Evolutionary conservation across 2,888 invertebrate genomes (phyloP), one percentile per base, ranked within the genome.

Genomic region (Eudemis profundana): DNA sequence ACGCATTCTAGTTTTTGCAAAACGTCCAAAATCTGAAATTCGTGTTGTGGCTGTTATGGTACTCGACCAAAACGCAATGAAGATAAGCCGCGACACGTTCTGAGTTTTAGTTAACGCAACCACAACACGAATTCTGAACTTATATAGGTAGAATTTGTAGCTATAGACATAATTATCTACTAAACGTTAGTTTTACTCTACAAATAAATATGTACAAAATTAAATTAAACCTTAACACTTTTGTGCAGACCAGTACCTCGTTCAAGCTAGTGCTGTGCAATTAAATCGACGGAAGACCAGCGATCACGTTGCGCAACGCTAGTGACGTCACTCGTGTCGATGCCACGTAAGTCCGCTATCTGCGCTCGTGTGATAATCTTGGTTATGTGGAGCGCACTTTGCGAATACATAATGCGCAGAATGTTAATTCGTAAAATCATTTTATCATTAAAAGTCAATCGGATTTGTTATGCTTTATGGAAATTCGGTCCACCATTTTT

Each of bases 221-320:
- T 36, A n/a, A 38, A 19, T 17, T 19, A 40, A 50, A 15, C 17
- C 4, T 14, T 0, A 62, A 57, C 67, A 72, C 69, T 77, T 77
- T 70, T 74, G 40, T 50, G 53, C 27, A 21, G 51, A 54, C 57
- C 68, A 67, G 74, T 83, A 81, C 79, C 47, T 65, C 15, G 44
- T 46, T 44, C 47, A 36, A 59, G 70, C 70, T 72, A 74, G 74
- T 70, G 72, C 73, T 68, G 73, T 70, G 79, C 82, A 84, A 86
- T 88, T 87, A 86, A 84, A 85, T 86, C 85, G 77, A 85, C 87
- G 90, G 89, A 90, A 90, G 88, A 89, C 77, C 81, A 78, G 78
- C 78, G 74, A 72, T 72, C 79, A 72, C 79, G 70, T 86, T 84
- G 70, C 79, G 72, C 73, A 84, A 85, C 17, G 60, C 72, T 85